Evolutionary conservation across 2,797 vertebrate genomes (phyloP), one percentile per base, ranked within the genome.

Genomic region (Euthynnus affinis): DNA sequence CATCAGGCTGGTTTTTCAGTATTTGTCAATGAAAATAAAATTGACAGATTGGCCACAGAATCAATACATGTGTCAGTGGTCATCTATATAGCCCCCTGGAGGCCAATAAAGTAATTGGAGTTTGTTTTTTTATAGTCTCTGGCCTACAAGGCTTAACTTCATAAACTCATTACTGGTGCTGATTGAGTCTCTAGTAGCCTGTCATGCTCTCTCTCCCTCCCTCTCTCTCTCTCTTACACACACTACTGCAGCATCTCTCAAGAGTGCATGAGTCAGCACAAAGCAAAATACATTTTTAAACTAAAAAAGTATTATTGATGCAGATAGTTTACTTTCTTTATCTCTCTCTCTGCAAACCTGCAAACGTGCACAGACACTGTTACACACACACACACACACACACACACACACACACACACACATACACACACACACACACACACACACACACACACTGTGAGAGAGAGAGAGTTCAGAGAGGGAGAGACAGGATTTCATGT

Each of bases 231-330:
- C 23, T 58, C 49, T 52, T 15, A 22, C 37, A 15, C n/a, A 63
- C 46, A 34, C 22, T 4, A 42, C 57, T 71, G 78, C 84, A 69
- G 67, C 48, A 25, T 32, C 7, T 58, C 9, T 1, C 37, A 49
- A 70, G 70, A 83, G 17, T 77, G 63, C 37, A 66, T 53, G 71
- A 77, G 66, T 90, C 88, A 90, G 80, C 82, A 78, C 48, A 78
- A 80, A 80, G 44, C 5, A 0, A 15, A 44, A 84, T 59, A 22
- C 14, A 71, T 73, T 80, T 82, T 82, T 44, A 9, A 74, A 69
- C 42, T 14, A 27, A 46, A 74, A 76, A 62, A 51, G 58, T 63
- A 25, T 49, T 48, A 72, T 66, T 2, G 8, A 80, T 62, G 74
- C 40, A 67, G 63, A 83, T 63, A 27, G 25, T 63, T 74, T n/a